These are phyloP conservation scores for Nothura maculosa DNA, from an alignment of 2,797 vertebrate genomes.

Conservation along the genomic window DNA sequence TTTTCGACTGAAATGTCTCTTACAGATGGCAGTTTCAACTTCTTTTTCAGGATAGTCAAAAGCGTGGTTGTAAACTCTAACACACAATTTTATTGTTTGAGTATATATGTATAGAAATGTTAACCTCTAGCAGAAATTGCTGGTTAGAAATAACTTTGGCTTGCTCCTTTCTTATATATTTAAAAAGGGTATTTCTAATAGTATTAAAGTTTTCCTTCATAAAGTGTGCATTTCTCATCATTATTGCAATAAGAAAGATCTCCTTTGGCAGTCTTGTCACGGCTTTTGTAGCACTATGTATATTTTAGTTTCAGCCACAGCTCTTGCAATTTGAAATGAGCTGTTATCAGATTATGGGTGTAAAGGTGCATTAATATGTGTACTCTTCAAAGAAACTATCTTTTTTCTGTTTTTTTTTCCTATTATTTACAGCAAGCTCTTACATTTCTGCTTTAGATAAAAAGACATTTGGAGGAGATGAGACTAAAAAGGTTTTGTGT, in stretches of 20 bases:
- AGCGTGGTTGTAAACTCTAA: background rate
- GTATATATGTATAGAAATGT: background rate
- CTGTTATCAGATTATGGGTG: background rate
- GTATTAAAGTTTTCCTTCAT: background rate
- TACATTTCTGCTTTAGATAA: background rate
- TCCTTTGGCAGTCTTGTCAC: background rate
- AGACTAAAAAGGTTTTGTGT: background rate
- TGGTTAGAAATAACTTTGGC: background rate
- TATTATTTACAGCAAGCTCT: background rate
- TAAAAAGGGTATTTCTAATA: background rate
- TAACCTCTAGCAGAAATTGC: background rate
- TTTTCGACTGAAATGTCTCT: background rate
- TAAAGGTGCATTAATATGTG: background rate
- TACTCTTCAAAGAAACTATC: background rate
- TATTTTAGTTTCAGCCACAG: background rate
- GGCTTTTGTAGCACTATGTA: background rate
- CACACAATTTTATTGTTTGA: no score
- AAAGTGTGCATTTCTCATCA: background rate
- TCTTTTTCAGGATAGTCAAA: background rate
- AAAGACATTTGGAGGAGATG: background rate
- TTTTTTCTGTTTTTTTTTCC: background rate
- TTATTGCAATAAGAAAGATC: background rate
- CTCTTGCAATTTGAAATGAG: background rate
- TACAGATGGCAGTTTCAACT: background rate
- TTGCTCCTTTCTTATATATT: no score